phyloP scores from a whole-genome alignment of 2,888 invertebrate genomes.

The Habrosyne pyritoides region DNA sequence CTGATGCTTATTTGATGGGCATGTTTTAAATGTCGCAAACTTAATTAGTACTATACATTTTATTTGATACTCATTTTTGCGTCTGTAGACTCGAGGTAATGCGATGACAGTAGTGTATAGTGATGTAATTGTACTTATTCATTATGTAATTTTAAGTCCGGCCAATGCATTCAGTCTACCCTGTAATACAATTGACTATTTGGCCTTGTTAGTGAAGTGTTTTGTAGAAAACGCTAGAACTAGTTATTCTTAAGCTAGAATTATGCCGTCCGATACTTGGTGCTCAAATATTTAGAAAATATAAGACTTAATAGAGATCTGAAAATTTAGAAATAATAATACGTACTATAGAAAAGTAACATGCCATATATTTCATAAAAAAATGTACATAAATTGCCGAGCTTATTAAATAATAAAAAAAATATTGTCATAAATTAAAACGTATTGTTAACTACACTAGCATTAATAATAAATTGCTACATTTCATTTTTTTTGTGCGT shows the following conservation, averaged over 20 bases:
- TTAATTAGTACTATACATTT: too few relatives aligned
- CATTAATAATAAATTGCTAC: conserved; percentile 59
- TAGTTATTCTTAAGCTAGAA: conserved; percentile 13
- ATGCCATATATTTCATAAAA: conserved; percentile 81
- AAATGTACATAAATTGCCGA: conserved; percentile 65
- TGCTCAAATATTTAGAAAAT: conserved; percentile 46
- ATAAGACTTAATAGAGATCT: conserved; percentile 26
- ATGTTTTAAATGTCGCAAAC: too few relatives aligned
- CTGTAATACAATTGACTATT: too few relatives aligned
- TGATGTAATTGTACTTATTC: too few relatives aligned
- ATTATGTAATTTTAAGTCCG: too few relatives aligned
- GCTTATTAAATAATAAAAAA: conserved; percentile 57
- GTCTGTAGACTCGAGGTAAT: too few relatives aligned
- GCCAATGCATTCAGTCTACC: too few relatives aligned
- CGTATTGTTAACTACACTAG: conserved; percentile 36
- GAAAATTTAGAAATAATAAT: conserved; percentile 37
- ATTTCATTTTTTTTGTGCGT: conserved; percentile 66
- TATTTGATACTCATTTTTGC: too few relatives aligned
- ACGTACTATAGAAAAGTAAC: conserved; percentile 73
- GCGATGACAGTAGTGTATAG: too few relatives aligned
- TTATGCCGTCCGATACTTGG: conserved; percentile 43
- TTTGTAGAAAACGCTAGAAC: too few relatives aligned
- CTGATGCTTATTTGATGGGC: too few relatives aligned
- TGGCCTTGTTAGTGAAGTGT: too few relatives aligned
- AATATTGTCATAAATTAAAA: conserved; percentile 44